Evolutionary conservation across 1,140 invertebrate species (phyloP).

Genomic region (Mylabris phalerata): DNA sequence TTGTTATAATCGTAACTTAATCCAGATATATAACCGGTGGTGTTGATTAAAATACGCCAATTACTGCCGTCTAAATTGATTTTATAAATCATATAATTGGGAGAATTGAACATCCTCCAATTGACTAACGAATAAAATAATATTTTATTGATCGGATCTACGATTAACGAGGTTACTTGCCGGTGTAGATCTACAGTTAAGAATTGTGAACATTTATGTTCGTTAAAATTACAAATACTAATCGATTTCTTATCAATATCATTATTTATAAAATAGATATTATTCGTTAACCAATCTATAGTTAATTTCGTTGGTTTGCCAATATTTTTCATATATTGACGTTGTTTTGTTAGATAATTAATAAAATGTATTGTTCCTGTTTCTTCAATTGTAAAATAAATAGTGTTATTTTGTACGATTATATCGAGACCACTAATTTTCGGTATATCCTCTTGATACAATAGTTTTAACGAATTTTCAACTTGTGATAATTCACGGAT

Average conservation of each 20-base stretch:
- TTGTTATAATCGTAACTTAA: slow-evolving; percentile 61
- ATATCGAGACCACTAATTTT: slow-evolving; percentile 48
- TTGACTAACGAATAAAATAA: slow-evolving; percentile 52
- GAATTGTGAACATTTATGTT: slow-evolving; percentile 50
- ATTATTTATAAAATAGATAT: slow-evolving; percentile 68
- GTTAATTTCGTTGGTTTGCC: slow-evolving; percentile 57
- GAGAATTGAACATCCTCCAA: slow-evolving; percentile 39
- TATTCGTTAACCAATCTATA: slow-evolving; percentile 71
- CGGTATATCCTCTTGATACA: slow-evolving; percentile 41
- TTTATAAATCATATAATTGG: slow-evolving; percentile 50
- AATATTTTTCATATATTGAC: slow-evolving; percentile 26
- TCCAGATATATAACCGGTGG: slow-evolving; percentile 50
- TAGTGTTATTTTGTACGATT: slow-evolving; percentile 34
- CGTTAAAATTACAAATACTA: slow-evolving; percentile 50
- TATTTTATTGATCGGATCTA: slow-evolving; percentile 47
- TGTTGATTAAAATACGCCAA: slow-evolving; percentile 35
- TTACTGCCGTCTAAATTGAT: slow-evolving; percentile 59
- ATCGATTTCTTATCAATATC: slow-evolving; percentile 41
- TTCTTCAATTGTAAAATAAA: slow-evolving; percentile 43
- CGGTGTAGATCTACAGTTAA: slow-evolving; percentile 58
- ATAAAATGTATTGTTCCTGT: slow-evolving; percentile 35
- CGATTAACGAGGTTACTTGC: slow-evolving; percentile 44
- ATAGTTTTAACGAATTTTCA: slow-evolving; percentile 36
- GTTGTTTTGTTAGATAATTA: slow-evolving; percentile 21
- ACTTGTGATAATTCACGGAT: slow-evolving; percentile 45